Base-by-base conservation (phyloP, 2,113 vertebrate species). In the Amphiprion percula region DNA sequence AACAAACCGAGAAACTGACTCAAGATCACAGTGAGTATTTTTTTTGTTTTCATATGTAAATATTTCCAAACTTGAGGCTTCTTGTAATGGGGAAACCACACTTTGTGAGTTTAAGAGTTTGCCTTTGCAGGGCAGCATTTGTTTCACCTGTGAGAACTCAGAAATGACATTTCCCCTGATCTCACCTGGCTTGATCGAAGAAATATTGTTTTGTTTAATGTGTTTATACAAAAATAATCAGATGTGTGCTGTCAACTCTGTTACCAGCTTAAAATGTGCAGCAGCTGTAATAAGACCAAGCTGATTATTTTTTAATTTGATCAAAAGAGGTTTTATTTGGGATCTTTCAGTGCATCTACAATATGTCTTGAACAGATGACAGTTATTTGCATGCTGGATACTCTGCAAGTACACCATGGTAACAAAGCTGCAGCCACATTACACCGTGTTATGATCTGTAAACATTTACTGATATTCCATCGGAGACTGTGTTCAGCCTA, bases 11-110 rank as follows among this genome's bases (percentile, higher is more conserved):
- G 70, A 63, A 77, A 46, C 62, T 39, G 64, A 62, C 33, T 37
- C 33, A 37, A 37, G 33, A 37, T 44, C 56, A 2, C 80, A 49
- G 93, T 93, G 88, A 94, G 93, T 94, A 90, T 70, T 26, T 46
- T 15, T 30, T 62, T 33, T 1, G 26, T 19, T 52, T 1, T 47
- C 1, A 19, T 44, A 3, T 44, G 41, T 1, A 5, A 2, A 11
- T 53, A 15, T 23, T 60, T 59, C 59, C 16, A 52, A 52, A 73
- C 60, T 69, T 59, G 33, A 85, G n/a, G 8, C 46, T 24, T 16
- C 21, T 21, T 21, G 21, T 21, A 21, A 21, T 21, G 21, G 21
- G 24, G 8, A 67, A 60, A 47, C 68, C 46, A 64, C 37, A 82
- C 73, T 37, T 37, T 37, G 7, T 37, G 33, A 37, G 33, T 77